Evolutionary conservation across 2,113 vertebrate genomes (phyloP), one percentile per base, ranked within the genome.

Genomic region (Epinephelus cyanopodus): DNA sequence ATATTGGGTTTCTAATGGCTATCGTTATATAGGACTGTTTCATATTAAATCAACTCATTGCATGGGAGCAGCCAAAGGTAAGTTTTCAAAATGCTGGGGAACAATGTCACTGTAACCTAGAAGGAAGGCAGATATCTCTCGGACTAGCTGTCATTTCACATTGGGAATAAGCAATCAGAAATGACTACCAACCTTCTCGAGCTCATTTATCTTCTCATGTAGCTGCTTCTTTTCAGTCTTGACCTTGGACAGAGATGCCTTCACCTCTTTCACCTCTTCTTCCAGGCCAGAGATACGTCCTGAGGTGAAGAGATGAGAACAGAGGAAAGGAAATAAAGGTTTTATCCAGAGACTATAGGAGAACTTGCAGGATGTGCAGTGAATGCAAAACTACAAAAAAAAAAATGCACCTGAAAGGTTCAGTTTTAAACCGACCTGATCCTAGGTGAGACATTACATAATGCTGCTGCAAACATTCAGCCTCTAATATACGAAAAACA

Each of bases 151-250:
- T 53, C 1, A 52, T 27, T 52, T 60, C n/a, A 60, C 13, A 18
- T 6, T 62, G 6, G 33, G 65, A 72, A 79, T 68, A 7, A 53
- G 42, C 0, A 23, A 47, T n/a, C 29, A 67, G 21, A 77, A 37
- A 73, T 62, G 33, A 45, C 5, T 21, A 73, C 83, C 12, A 72
- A 99, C 98, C 98, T 98, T 99, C 89, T 98, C 97, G 77, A 98
- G 92, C 84, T 96, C 95, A 61, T 95, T 96, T 47, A 98, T 91
- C 58, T 94, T 97, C 84, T 97, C 95, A 53, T 99, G 97, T 2
- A 99, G 90, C 78, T 97, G 96, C 80, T 97, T 96, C 93, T 98
- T 99, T 77, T 99, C 97, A 42, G 87, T 72, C 89, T 98, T 96
- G 52, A 93, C 81, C 81, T 95, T 95, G 60, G 96, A 91, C 82